These are phyloP conservation scores for Megathymus violae DNA, from an alignment of 1,140 invertebrate species.

Conservation along the genomic window DNA sequence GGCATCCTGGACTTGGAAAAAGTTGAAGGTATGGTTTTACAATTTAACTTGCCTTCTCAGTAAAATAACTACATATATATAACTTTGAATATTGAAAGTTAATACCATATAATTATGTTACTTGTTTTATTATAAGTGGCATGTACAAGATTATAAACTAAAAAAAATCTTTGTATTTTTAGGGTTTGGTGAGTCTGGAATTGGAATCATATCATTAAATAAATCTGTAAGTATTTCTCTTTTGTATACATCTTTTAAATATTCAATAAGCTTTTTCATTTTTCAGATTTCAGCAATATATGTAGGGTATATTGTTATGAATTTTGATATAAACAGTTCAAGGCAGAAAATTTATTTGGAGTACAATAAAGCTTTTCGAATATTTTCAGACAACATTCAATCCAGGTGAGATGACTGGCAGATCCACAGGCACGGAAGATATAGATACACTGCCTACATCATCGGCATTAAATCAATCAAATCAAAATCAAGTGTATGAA, in stretches of 20 bases:
- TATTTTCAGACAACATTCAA: constrained; percentile 69
- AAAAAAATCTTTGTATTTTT: constrained; percentile 42
- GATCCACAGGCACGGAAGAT: constrained; percentile 72
- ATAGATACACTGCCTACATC: constrained; percentile 25
- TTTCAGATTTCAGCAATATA: too few relatives aligned
- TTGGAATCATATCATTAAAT: constrained; percentile 55
- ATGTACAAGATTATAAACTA: too few relatives aligned
- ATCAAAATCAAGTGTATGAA: constrained; percentile 42
- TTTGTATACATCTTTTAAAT: neutral
- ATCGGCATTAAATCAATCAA: constrained; percentile 9
- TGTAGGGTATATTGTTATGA: too few relatives aligned
- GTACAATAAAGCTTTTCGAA: neutral
- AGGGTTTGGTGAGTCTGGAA: constrained; percentile 68
- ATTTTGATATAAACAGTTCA: too few relatives aligned
- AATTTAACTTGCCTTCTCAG: neutral
- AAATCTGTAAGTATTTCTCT: constrained; percentile 62
- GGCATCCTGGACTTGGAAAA: constrained; percentile 72
- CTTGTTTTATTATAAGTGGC: too few relatives aligned
- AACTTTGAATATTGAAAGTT: too few relatives aligned
- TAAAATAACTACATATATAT: too few relatives aligned
- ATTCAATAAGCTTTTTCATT: neutral
- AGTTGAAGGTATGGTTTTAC: constrained; percentile 59
- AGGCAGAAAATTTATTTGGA: too few relatives aligned
- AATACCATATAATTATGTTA: too few relatives aligned
- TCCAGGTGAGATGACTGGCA: constrained; percentile 74